Base-by-base conservation (phyloP, 2,888 invertebrate species). In the Drosophila ustulata region DNA sequence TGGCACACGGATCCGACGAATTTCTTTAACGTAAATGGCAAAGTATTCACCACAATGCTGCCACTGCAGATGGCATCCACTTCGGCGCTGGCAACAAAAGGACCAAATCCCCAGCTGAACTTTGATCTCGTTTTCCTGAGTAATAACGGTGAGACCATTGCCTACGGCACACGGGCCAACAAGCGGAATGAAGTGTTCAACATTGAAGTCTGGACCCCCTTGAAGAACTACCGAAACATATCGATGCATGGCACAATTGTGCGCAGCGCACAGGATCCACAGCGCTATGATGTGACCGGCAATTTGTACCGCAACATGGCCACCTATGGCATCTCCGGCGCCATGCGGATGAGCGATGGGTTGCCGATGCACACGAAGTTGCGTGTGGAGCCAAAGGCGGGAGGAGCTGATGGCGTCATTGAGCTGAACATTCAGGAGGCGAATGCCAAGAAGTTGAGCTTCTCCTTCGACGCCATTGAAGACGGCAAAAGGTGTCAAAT, bases 1-100 rank as follows among this genome's bases (percentile, higher is more conserved):
- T 94, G 94, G 94, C 93, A 93, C 0, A 92, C 93, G 0, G 89
- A 93, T 2, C 91, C 93, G 0, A 81, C 88, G 5, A 92, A 92
- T 4, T 92, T 93, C 80, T 83, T 94, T 0, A 93, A 93, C 25
- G 92, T 93, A 57, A 93, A 93, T 71, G 93, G 90, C 6, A 90
- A 81, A 62, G 72, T 92, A 0, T 66, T 75, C 0, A 92, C 92
- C 1, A 92, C 91, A 1, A 90, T 92, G 82, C 57, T 92, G 13
- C 92, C 92, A 0, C 76, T 92, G 1, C 79, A 88, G 61, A 37
- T 80, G 30, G 88, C 89, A 0, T 91, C 92, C 37, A 86, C 86
- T 0, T 89, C 90, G 0, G 52, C 93, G 18, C 58, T 90, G 11
- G 65, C 90, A n/a, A 90, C 88, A 0, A 89, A 76, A 34, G 83